A percentile compares a stretch with the other conserved stretches of the same genome.
Conservation (phyloP, 2,113 vertebrate species). For the Arothron firmamentum region DNA sequence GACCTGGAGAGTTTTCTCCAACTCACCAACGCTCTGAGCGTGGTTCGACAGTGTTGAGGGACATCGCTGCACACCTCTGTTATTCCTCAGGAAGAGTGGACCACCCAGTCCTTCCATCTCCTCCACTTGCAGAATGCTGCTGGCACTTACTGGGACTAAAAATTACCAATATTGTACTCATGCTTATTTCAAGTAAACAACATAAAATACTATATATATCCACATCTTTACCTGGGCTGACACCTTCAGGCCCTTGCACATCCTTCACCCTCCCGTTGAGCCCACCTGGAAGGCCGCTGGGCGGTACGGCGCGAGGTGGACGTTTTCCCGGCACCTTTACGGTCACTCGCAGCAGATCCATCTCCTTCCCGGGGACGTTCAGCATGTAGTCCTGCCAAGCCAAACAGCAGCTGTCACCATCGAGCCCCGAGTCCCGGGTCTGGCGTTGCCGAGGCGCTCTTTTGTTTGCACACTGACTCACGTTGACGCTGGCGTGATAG, state of each 20-base stretch:
- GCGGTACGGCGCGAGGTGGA: slow-evolving; percentile 84
- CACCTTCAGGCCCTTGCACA: slow-evolving; percentile 73
- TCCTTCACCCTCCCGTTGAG: slow-evolving; percentile 90
- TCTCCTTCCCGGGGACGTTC: slow-evolving; percentile 92
- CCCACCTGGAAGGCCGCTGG: slow-evolving; percentile 80
- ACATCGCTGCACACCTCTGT: slow-evolving; percentile 76
- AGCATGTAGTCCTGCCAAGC: slow-evolving; percentile 86
- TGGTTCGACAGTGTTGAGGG: slow-evolving; percentile 72
- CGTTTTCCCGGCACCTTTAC: slow-evolving; percentile 96
- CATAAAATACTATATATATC: no score
- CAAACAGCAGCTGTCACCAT: slow-evolving; percentile 28
- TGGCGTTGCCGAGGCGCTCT: background rate
- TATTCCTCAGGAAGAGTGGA: slow-evolving; percentile 68
- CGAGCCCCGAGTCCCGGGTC: slow-evolving; percentile 6
- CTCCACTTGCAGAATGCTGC: slow-evolving; percentile 78
- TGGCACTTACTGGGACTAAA: slow-evolving; percentile 68
- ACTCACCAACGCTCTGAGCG: slow-evolving; percentile 69
- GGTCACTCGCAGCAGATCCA: slow-evolving; percentile 90
- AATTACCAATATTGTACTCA: no score
- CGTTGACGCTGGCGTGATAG: slow-evolving; percentile 92
- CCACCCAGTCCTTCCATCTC: slow-evolving; percentile 78
- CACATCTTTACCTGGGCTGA: slow-evolving; percentile 48
- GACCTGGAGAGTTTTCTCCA: background rate
- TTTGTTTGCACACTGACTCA: slow-evolving; percentile 58
- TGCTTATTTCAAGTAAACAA: no score